Evolutionary conservation across 2,797 vertebrate species (phyloP).

Genomic region (Hippopotamyrus pictus): DNA sequence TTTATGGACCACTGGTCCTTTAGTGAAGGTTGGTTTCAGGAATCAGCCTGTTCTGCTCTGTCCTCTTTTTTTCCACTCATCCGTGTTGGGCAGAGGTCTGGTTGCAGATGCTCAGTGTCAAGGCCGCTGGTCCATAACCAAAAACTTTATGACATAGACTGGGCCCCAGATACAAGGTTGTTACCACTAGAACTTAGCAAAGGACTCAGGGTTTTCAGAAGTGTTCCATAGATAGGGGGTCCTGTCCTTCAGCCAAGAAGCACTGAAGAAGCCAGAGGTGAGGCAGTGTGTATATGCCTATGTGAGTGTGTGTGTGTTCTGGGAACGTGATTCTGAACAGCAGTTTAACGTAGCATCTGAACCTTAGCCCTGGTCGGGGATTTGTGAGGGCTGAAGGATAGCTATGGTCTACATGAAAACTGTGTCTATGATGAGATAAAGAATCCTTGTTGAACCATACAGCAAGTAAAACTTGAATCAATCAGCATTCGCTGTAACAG

Average conservation of each 20-base stretch:
- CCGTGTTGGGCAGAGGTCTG: constrained; percentile 11
- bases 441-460: constrained; percentile 28
- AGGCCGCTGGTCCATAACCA: constrained; percentile 15
- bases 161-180: neutral
- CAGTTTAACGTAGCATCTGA: constrained; percentile 37
- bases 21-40: neutral
- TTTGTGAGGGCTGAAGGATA: neutral
- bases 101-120: neutral
- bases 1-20: constrained; percentile 22
- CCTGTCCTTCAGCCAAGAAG: constrained; percentile 15
- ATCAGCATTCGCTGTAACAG: neutral
- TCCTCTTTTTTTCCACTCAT: neutral
- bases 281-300: constrained; percentile 30
- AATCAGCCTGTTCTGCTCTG: neutral
- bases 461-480: constrained; percentile 47
- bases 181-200: constrained; percentile 32
- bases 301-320: constrained; percentile 14
- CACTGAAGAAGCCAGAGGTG: constrained; percentile 16
- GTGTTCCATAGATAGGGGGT: neutral
- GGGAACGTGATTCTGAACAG: neutral
- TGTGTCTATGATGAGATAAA: constrained; percentile 16
- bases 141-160: constrained; percentile 17
- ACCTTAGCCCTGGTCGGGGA: neutral
- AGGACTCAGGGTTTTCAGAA: neutral
- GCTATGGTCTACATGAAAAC: constrained; percentile 8